phyloP scores from a whole-genome alignment of 2,797 vertebrate genomes.

The Lophotriccus pileatus region DNA sequence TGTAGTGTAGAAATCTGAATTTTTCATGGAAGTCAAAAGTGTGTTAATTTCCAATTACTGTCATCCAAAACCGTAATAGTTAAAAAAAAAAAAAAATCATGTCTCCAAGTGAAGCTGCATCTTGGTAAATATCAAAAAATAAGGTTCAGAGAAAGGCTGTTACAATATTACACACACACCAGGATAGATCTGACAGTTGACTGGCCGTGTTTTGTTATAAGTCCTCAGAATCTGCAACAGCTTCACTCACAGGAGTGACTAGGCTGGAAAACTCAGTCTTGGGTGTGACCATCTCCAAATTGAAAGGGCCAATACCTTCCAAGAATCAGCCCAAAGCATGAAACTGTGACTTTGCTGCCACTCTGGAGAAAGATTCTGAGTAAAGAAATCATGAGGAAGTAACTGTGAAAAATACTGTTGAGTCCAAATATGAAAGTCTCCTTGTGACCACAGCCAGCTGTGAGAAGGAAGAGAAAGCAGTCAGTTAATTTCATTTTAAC shows the following conservation, averaged over 20 bases:
- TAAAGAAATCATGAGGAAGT: background rate
- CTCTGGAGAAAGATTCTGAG: too few relatives aligned
- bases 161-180: rapidly evolving
- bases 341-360: background rate
- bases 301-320: background rate
- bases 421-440: background rate
- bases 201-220: background rate
- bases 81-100: background rate
- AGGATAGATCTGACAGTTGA: background rate
- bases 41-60: background rate
- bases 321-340: background rate
- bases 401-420: background rate
- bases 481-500: background rate
- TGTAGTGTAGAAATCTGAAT: background rate
- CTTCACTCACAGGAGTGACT: background rate
- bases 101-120: background rate
- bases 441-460: background rate
- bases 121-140: background rate
- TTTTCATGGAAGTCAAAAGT: background rate
- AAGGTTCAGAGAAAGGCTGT: background rate
- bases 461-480: background rate
- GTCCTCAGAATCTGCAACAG: background rate
- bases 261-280: background rate
- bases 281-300: background rate
- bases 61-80: background rate